These are phyloP conservation scores for Lasioglossum lativentre DNA, from an alignment of 2,888 invertebrate species.

Conservation along the genomic window DNA sequence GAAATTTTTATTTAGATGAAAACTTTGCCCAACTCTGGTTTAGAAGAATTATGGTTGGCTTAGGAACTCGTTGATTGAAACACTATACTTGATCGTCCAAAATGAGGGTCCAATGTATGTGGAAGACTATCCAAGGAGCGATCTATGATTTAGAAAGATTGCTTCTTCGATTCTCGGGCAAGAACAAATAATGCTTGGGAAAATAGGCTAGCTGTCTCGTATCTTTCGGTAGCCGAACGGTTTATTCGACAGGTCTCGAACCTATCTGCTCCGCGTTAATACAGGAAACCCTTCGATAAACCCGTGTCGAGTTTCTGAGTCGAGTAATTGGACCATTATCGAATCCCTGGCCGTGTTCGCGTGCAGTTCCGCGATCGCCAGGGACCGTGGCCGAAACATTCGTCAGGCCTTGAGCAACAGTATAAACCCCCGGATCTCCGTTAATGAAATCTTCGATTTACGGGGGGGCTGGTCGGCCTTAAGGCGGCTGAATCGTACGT, in stretches of 20 bases:
- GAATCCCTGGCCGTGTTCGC: not conserved
- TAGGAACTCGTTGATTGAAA: too few species aligned
- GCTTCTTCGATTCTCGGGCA: not conserved
- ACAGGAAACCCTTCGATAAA: constrained; percentile 10
- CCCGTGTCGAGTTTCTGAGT: constrained; percentile 12
- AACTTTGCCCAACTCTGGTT: too few species aligned
- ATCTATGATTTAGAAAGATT: not conserved
- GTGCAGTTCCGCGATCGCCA: not conserved
- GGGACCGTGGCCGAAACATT: not conserved
- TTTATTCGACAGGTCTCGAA: not conserved
- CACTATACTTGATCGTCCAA: not conserved
- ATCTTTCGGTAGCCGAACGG: not conserved
- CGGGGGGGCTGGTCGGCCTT: not conserved
- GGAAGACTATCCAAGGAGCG: not conserved
- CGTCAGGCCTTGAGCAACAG: not conserved
- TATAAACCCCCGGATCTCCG: constrained; percentile 15
- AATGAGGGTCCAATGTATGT: too few species aligned
- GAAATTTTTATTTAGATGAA: too few species aligned
- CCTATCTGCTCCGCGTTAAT: not conserved
- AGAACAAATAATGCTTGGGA: not conserved
- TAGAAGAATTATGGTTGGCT: too few species aligned
- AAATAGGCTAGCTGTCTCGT: not conserved
- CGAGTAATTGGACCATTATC: constrained; percentile 22
- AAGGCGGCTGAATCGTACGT: constrained; percentile 16
- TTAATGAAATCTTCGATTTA: constrained; percentile 33